Evolutionary conservation across 2,797 vertebrate genomes (phyloP), one percentile per base, ranked within the genome.

Genomic region (Gastrophryne carolinensis): DNA sequence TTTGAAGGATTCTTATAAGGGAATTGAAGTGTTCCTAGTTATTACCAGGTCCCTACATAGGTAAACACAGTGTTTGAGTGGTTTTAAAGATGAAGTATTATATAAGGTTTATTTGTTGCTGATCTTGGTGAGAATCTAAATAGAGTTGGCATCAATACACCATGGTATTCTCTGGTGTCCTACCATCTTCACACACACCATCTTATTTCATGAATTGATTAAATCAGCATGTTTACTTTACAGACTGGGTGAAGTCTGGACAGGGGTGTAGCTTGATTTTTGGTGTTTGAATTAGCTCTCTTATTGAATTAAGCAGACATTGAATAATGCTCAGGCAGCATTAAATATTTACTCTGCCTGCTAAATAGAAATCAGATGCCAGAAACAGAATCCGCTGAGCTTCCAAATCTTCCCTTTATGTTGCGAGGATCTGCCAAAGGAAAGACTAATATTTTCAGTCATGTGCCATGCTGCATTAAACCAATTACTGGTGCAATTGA

Each of bases 311-410:
- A 69, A 72, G 53, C 57, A 78, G 53, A 58, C 37, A 60, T 39
- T 53, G 65, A 72, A 23, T 47, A 72, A 49, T 41, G 47, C 56
- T 75, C 53, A 3, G 9, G 44, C 44, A 39, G 53, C 68, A 78
- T 78, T 64, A 78, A 78, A 78, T 78, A 78, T 78, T 78, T 78
- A 78, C 68, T 52, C 61, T 60, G 68, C 61, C 61, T 72, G 61
- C 61, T 78, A 53, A 78, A 72, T 72, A 30, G 75, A 63, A 71
- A 78, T 66, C 52, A 47, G 75, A 78, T 72, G 60, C 68, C 53
- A 72, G 52, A 72, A 78, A 61, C 19, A 13, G 52, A 72, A 78
- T 72, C 61, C 61, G 26, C 68, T 60, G 49, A 58, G 75, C 53
- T 66, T 66, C 68, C 68, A 78, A 66, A 53, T 65, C 50, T 60